These are phyloP conservation scores for Tupaia chinensis DNA, from an alignment of 2,113 vertebrate genomes.

Conservation along the genomic window DNA sequence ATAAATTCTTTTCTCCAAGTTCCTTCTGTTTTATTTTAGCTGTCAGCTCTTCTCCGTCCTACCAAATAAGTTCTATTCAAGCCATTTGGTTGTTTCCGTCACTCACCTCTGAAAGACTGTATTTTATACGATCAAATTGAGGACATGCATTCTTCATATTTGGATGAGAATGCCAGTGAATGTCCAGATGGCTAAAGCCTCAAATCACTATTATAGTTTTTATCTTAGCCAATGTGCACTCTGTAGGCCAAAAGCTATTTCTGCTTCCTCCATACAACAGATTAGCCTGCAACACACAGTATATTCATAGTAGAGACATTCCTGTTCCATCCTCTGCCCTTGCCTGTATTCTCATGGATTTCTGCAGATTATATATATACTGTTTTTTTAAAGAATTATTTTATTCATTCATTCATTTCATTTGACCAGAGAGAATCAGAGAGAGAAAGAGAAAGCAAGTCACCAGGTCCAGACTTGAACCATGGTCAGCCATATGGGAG, in stretches of 20 bases:
- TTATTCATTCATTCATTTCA: too few relatives aligned
- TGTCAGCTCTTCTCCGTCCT: not conserved
- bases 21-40: not conserved
- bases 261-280: not conserved
- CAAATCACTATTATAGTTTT: not conserved
- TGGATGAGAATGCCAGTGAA: not conserved
- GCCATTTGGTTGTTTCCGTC: not conserved
- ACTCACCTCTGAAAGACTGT: not conserved
- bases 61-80: slow-evolving; percentile 13
- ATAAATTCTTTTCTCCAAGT: not conserved
- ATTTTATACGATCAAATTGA: not conserved
- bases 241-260: not conserved
- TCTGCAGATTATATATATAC: not conserved
- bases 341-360: slow-evolving; percentile 45
- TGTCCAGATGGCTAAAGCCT: not conserved
- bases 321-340: not conserved
- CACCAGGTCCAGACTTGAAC: too few relatives aligned
- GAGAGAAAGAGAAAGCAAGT: too few relatives aligned
- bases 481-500: too few relatives aligned
- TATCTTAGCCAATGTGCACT: not conserved
- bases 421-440: too few relatives aligned
- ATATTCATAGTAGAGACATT: not conserved
- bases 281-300: not conserved
- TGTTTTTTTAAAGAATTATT: too few relatives aligned
- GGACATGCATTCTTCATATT: not conserved